Conservation (phyloP, 2,797 vertebrate species). For the Myotis vivesi region DNA sequence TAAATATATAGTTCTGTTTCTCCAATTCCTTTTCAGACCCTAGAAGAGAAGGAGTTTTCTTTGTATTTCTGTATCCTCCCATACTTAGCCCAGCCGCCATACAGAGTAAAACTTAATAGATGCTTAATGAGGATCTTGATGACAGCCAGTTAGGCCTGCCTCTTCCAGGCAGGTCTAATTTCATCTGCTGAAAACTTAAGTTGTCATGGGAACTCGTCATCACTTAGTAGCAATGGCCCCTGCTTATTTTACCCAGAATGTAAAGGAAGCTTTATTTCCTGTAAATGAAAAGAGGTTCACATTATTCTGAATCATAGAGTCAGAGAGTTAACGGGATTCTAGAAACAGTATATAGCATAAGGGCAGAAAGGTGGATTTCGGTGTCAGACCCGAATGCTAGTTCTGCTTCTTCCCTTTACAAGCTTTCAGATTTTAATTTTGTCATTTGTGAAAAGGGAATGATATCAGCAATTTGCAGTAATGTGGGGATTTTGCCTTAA, state of each 20-base stretch:
- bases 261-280: slow-evolving; percentile 18
- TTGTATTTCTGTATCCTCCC: background rate
- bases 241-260: background rate
- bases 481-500: background rate
- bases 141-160: background rate
- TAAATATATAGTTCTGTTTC: background rate
- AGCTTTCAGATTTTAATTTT: background rate
- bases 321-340: background rate
- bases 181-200: background rate
- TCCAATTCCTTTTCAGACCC: background rate
- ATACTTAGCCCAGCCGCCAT: background rate
- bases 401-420: background rate
- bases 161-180: background rate
- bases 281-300: background rate
- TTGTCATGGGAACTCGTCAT: background rate
- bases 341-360: background rate
- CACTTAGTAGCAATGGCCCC: background rate
- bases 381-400: background rate
- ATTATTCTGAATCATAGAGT: background rate
- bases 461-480: background rate
- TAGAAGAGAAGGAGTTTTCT: background rate
- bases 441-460: slow-evolving; percentile 10
- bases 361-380: background rate
- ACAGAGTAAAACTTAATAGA: background rate
- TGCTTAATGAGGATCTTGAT: background rate